Conservation (phyloP, 2,113 vertebrate species). For the Rhinogobius similis region DNA sequence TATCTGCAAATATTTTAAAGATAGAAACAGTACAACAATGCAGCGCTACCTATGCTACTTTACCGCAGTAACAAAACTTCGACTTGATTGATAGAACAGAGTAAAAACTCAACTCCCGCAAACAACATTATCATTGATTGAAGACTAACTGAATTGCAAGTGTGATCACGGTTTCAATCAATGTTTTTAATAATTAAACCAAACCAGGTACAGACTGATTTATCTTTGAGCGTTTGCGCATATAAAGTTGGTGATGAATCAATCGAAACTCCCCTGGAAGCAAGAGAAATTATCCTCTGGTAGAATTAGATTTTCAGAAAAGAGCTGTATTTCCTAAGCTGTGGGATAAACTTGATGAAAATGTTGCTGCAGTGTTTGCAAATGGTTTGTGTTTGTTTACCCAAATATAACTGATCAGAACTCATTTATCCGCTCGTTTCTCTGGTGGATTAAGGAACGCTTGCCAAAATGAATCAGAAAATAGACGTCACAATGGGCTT, state of each 20-base stretch:
- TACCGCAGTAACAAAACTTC: neutral
- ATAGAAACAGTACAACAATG: neutral
- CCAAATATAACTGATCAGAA: constrained; percentile 61
- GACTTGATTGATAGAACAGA: neutral
- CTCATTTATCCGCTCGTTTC: constrained; percentile 64
- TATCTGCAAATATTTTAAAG: neutral
- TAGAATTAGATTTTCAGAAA: constrained; percentile 48
- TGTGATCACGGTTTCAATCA: neutral
- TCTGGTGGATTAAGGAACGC: constrained; percentile 66
- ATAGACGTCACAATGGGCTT: constrained; percentile 41
- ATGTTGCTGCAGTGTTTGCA: constrained; percentile 42
- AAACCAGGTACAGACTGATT: neutral
- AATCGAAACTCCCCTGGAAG: constrained; percentile 13
- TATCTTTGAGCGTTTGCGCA: neutral
- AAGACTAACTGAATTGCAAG: constrained; percentile 1
- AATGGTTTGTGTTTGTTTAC: constrained; percentile 64
- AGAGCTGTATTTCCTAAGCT: constrained; percentile 11
- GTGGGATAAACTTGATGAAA: constrained; percentile 34
- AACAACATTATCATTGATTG: neutral
- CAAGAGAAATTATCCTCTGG: constrained; percentile 5
- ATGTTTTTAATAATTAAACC: neutral
- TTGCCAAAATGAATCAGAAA: constrained; percentile 55
- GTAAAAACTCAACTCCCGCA: neutral
- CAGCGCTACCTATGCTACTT: neutral
- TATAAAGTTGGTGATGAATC: constrained; percentile 4